phyloP scores from a whole-genome alignment of 2,113 vertebrate genomes.

The Vimba vimba region DNA sequence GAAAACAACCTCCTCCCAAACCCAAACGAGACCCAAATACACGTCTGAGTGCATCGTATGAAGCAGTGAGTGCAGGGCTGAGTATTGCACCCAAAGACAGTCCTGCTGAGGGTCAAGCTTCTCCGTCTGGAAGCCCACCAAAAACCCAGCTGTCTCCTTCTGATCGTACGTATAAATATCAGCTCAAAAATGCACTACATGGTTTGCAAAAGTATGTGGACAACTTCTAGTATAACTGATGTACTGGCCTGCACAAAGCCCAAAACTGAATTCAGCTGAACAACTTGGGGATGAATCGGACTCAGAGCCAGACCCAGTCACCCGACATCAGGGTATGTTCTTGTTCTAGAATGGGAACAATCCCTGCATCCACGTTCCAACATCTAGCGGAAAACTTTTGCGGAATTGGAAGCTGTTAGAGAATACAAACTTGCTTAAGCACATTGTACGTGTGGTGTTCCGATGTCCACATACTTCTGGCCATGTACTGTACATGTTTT shows the following conservation, averaged over 20 bases:
- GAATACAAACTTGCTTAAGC: neutral
- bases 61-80: slow-evolving; percentile 91
- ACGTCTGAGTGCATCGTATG: slow-evolving; percentile 93
- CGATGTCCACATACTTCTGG: slow-evolving; percentile 1
- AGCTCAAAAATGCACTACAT: neutral
- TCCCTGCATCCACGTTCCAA: neutral
- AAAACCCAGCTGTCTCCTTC: slow-evolving; percentile 76
- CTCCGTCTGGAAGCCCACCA: slow-evolving; percentile 74
- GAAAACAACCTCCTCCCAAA: slow-evolving; percentile 97
- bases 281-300: neutral
- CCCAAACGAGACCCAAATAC: slow-evolving; percentile 97
- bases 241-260: neutral
- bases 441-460: neutral
- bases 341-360: neutral
- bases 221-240: neutral
- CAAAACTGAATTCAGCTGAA: neutral
- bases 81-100: slow-evolving; percentile 85
- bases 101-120: slow-evolving; percentile 80
- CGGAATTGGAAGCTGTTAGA: neutral
- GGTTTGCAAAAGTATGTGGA: neutral
- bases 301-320: neutral
- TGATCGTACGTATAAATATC: slow-evolving; percentile 67
- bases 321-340: neutral
- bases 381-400: neutral
- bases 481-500: neutral